Evolutionary conservation across 2,888 invertebrate genomes (phyloP).

Genomic region (Dicyrtomina minuta): DNA sequence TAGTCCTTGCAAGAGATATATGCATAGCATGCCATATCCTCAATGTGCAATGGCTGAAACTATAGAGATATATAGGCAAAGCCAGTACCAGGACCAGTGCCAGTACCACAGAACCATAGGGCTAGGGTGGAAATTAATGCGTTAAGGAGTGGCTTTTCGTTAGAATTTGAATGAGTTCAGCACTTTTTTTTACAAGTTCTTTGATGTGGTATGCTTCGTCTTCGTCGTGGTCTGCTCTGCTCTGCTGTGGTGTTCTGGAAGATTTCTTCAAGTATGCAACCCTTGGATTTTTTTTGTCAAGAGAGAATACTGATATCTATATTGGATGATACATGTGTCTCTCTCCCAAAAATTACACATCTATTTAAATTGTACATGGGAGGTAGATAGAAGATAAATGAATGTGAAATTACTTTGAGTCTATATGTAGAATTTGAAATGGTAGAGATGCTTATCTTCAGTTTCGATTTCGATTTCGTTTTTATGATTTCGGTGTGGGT

Average conservation of each 20-base stretch:
- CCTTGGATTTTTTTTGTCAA: too few species aligned
- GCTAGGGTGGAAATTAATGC: slow-evolving; percentile 26
- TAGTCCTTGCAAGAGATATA: not conserved
- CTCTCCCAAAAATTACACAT: too few species aligned
- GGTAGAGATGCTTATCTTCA: too few species aligned
- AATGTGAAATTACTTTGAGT: too few species aligned
- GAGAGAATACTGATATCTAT: too few species aligned
- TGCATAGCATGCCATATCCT: not conserved
- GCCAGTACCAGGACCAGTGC: not conserved
- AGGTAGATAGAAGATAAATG: too few species aligned
- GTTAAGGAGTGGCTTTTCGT: slow-evolving; percentile 21
- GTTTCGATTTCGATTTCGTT: too few species aligned
- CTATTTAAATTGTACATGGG: too few species aligned
- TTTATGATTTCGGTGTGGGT: too few species aligned
- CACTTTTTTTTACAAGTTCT: slow-evolving; percentile 16
- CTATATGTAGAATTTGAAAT: too few species aligned
- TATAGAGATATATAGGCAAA: not conserved
- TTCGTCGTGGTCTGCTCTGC: too few species aligned
- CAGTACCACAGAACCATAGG: not conserved
- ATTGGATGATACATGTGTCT: too few species aligned
- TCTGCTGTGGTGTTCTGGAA: slow-evolving; percentile 22
- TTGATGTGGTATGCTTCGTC: not conserved
- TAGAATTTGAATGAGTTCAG: slow-evolving; percentile 28
- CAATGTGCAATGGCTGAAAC: not conserved
- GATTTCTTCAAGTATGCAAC: slow-evolving; percentile 18